phyloP scores from a whole-genome alignment of 1,140 invertebrate genomes.

The Littorina saxatilis region DNA sequence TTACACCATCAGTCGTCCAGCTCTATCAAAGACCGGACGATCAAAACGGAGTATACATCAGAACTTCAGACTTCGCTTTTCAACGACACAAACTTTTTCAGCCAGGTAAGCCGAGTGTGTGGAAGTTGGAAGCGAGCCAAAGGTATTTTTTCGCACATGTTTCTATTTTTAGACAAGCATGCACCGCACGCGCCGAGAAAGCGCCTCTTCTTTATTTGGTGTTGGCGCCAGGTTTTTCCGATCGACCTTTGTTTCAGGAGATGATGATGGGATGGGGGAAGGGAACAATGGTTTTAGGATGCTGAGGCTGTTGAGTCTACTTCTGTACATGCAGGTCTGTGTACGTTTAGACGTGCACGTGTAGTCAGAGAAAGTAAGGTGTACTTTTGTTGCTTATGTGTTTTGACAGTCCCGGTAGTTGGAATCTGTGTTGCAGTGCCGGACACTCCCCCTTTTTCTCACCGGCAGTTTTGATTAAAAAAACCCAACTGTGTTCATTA shows the following conservation, averaged over 20 bases:
- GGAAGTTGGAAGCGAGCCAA: background rate
- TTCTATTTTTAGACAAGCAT: conserved; percentile 27
- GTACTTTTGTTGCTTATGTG: too few relatives aligned
- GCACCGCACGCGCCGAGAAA: conserved; percentile 4
- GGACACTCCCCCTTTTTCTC: too few relatives aligned
- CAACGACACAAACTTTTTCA: too few relatives aligned
- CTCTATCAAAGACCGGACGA: background rate
- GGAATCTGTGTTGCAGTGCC: too few relatives aligned
- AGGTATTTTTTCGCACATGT: conserved; percentile 5
- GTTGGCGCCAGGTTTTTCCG: conserved; percentile 28
- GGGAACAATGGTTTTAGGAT: background rate
- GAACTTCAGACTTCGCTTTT: too few relatives aligned
- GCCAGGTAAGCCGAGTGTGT: conserved; percentile 7
- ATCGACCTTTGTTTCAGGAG: conserved; percentile 24
- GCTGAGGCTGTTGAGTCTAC: background rate
- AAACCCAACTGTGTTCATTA: too few relatives aligned
- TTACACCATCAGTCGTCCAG: conserved; percentile 5
- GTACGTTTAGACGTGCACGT: too few relatives aligned
- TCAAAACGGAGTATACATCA: too few relatives aligned
- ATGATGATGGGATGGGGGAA: background rate
- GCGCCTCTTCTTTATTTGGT: conserved; percentile 24
- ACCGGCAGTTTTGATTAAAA: too few relatives aligned
- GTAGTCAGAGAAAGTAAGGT: too few relatives aligned
- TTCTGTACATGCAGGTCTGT: background rate
- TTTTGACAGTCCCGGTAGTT: too few relatives aligned